These are phyloP conservation scores for Isurus oxyrinchus DNA, from an alignment of 2,113 vertebrate genomes.

Conservation along the genomic window DNA sequence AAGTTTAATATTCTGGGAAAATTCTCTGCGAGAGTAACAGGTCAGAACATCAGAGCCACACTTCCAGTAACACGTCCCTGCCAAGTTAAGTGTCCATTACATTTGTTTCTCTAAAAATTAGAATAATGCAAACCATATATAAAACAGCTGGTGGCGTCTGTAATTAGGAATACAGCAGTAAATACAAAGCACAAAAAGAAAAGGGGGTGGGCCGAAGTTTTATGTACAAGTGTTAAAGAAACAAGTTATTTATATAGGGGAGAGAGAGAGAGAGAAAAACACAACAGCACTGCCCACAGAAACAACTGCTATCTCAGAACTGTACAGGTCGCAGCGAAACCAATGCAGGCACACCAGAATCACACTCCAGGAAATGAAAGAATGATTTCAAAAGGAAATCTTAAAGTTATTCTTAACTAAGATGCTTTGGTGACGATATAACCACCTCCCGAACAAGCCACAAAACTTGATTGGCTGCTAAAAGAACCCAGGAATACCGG, in stretches of 20 bases:
- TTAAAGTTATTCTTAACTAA: not conserved
- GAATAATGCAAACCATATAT: slow-evolving; percentile 20
- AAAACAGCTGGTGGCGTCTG: not conserved
- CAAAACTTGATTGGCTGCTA: not conserved
- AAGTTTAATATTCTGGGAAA: slow-evolving; percentile 23
- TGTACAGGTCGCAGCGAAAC: not conserved
- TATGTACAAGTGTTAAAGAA: slow-evolving; percentile 32
- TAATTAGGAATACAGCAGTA: slow-evolving; percentile 13
- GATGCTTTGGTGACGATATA: not conserved
- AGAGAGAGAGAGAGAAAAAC: not conserved
- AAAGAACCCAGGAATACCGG: not conserved
- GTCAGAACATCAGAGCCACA: not conserved
- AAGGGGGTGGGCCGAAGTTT: not conserved
- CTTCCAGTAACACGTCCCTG: not conserved
- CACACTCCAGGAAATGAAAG: not conserved
- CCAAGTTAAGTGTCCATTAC: not conserved
- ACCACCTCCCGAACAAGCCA: not conserved
- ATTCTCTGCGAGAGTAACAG: not conserved
- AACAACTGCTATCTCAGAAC: not conserved
- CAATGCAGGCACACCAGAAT: not conserved
- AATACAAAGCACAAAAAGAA: slow-evolving; percentile 3
- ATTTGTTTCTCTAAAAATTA: not conserved
- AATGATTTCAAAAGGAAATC: not conserved
- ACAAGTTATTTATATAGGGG: slow-evolving; percentile 22
- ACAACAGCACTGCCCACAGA: not conserved